phyloP scores from a whole-genome alignment of 2,888 invertebrate species.

The Chydorus sphaericus region DNA sequence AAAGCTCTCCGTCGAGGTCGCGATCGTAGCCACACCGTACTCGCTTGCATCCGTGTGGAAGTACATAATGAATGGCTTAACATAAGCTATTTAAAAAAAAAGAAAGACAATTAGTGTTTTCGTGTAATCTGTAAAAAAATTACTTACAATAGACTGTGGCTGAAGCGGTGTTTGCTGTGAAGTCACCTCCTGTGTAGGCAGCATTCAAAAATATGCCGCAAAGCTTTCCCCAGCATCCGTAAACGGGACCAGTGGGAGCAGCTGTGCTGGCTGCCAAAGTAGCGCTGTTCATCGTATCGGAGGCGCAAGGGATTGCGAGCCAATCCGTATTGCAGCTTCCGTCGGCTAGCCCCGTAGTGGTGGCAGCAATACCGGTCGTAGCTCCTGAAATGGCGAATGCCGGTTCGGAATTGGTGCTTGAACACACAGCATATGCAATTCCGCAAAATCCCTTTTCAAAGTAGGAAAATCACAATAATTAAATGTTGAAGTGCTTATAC shows the following conservation, averaged over 20 bases:
- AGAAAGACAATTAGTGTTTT: too few relatives aligned
- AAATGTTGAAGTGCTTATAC: not conserved
- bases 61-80: constrained; percentile 61
- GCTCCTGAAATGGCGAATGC: not conserved
- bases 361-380: constrained; percentile 26
- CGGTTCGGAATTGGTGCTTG: constrained; percentile 33
- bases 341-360: constrained; percentile 32
- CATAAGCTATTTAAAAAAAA: constrained; percentile 43
- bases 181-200: too few relatives aligned
- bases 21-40: constrained; percentile 35
- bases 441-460: constrained; percentile 46
- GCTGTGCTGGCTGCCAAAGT: constrained; percentile 32
- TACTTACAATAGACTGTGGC: constrained; percentile 56
- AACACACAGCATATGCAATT: constrained; percentile 63
- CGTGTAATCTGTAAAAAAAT: not conserved
- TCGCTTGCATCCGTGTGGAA: constrained; percentile 66
- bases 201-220: constrained; percentile 65
- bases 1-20: constrained; percentile 37
- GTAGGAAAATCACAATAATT: not conserved
- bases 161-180: constrained; percentile 44
- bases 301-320: constrained; percentile 61
- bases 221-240: constrained; percentile 57
- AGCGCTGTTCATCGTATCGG: constrained; percentile 34
- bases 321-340: constrained; percentile 55
- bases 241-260: constrained; percentile 31